Evolutionary conservation across 2,113 vertebrate species (phyloP).

Genomic region (Arenaria interpres): DNA sequence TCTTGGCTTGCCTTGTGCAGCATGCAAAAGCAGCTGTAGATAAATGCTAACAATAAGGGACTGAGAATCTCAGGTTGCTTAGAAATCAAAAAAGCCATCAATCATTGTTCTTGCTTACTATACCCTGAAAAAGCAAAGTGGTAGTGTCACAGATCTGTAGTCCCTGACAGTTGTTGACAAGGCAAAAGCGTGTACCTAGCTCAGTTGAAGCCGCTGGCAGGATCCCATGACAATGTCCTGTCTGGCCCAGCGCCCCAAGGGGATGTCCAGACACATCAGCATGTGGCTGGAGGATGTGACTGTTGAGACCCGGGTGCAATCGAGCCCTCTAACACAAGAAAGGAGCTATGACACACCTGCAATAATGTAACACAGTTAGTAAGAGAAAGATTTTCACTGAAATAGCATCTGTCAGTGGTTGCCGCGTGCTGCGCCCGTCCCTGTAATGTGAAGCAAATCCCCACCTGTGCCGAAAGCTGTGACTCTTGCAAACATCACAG

Average conservation of each 20-base stretch:
- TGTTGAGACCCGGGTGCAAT: neutral
- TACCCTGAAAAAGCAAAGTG: constrained; percentile 3
- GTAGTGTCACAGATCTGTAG: neutral
- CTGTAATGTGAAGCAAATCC: neutral
- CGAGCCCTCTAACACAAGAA: neutral
- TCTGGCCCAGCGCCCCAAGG: neutral
- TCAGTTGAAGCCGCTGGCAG: neutral
- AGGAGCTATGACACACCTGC: neutral
- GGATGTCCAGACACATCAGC: neutral
- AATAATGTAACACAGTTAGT: neutral
- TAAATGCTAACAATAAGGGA: neutral
- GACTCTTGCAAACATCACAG: neutral
- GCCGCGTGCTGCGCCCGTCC: neutral
- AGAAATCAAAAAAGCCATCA: constrained; percentile 24
- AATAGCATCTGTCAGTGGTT: neutral
- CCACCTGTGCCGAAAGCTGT: neutral
- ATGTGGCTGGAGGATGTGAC: constrained; percentile 12
- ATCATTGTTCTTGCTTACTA: neutral
- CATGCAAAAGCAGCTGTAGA: constrained; percentile 7
- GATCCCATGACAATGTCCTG: neutral
- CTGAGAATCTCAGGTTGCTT: neutral
- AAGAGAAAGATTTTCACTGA: neutral
- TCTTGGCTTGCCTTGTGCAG: neutral
- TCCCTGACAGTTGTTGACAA: constrained; percentile 41
- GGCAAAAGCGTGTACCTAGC: neutral